Evolutionary conservation across 2,797 vertebrate genomes (phyloP).

Genomic region (Graptemys geographica): DNA sequence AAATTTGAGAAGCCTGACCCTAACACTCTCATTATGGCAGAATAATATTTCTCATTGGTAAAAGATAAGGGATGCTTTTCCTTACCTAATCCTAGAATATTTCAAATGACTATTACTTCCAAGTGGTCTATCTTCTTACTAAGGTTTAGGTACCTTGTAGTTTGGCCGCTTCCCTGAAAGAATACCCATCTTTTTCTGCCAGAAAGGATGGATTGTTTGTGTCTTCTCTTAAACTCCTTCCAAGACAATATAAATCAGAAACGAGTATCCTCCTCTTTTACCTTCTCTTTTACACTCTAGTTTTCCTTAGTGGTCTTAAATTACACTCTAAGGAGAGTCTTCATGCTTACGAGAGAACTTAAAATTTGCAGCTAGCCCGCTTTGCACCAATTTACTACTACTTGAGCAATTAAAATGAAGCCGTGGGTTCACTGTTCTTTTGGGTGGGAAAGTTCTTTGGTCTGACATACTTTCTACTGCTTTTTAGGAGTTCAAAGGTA

Average conservation of each 20-base stretch:
- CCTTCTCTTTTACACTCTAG: neutral
- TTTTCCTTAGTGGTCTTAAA: neutral
- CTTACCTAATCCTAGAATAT: neutral
- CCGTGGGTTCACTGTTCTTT: accelerated
- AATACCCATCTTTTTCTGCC: neutral
- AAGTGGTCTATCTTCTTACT: slow-evolving; percentile 55
- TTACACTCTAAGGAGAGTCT: neutral
- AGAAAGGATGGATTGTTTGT: neutral
- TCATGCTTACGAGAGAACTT: neutral
- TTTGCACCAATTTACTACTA: neutral
- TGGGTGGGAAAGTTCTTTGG: neutral
- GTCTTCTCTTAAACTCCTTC: neutral
- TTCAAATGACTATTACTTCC: neutral
- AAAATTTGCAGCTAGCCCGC: neutral
- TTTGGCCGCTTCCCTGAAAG: slow-evolving; percentile 9
- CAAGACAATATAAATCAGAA: neutral
- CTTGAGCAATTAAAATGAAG: neutral
- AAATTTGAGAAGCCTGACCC: slow-evolving; percentile 2
- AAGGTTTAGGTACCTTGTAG: slow-evolving; percentile 31
- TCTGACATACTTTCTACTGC: neutral
- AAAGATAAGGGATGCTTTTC: slow-evolving; percentile 31
- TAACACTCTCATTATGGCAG: neutral
- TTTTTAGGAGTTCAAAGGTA: neutral
- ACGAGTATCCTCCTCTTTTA: neutral
- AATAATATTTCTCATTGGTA: neutral